Base-by-base conservation (phyloP, 2,113 vertebrate genomes). In the Misgurnus anguillicaudatus region DNA sequence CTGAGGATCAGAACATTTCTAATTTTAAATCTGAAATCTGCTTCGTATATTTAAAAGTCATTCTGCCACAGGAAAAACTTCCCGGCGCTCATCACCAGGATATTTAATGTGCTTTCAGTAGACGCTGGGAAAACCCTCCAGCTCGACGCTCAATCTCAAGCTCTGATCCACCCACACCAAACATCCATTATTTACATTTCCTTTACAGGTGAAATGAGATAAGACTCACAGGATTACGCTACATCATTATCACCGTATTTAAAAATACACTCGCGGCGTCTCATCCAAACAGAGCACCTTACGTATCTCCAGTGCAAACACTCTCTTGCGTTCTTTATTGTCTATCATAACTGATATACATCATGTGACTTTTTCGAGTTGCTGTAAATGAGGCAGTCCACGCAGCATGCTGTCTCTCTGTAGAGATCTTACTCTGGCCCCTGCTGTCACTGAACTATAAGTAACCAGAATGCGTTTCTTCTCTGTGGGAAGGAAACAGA, bases 401-500 rank as follows among this genome's bases (percentile, higher is more conserved):
- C 58, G 36, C 74, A 62, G 38, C 74, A 73, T 77, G 78, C 78
- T 73, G 78, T 74, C 17, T 8, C 68, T 63, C 68, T 63, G 55
- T 38, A 57, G 11, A 70, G 74, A 73, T 83, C 68, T 77, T 68
- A 83, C 70, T n/a, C 55, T 51, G 74, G 47, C 24, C 80, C 74
- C 66, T 36, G 74, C 82, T 73, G 67, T 57, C 24, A 80, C 62
- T 73, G 42, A 77, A 62, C 42, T 73, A 76, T 76, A 67, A 77
- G 69, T 83, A 80, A 77, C 66, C 73, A 68, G 51, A 80, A 72
- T 55, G 55, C 62, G 73, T 63, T 80, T 77, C 45, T 60, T 39
- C 41, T 67, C 66, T 2, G 38, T 68, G 67, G 65, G 78, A 66
- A 58, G 19, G n/a, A 57, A 71, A 71, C 51, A n/a, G 24, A 16